Conservation (phyloP, 2,113 vertebrate genomes). For the Silurus meridionalis region DNA sequence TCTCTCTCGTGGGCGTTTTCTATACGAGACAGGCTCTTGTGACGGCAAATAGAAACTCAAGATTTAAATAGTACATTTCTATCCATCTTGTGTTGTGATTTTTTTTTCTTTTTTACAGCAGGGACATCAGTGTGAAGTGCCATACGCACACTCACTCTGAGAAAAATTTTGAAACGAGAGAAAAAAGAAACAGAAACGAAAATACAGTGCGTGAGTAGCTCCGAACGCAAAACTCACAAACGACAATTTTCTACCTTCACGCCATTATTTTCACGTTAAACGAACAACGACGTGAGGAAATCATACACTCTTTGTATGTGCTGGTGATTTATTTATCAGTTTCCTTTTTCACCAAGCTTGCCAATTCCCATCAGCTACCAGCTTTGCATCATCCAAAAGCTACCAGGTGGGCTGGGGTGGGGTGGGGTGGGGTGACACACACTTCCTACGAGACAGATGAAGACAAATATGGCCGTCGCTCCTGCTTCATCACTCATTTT, state of each 20-base stretch:
- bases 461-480: background rate
- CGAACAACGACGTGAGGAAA: background rate
- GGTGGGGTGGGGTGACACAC: background rate
- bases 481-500: background rate
- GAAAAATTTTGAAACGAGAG: background rate
- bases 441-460: background rate
- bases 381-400: background rate
- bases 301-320: background rate
- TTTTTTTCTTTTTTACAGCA: background rate
- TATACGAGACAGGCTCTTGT: background rate
- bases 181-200: background rate
- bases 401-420: background rate
- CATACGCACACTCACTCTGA: background rate
- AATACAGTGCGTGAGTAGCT: background rate
- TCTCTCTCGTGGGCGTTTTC: background rate
- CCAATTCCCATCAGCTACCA: background rate
- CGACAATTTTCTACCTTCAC: background rate
- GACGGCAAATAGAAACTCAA: slow-evolving; percentile 24
- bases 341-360: background rate
- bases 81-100: background rate
- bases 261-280: background rate
- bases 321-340: background rate
- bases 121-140: background rate
- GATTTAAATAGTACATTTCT: slow-evolving; percentile 21
- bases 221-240: background rate